Base-by-base conservation (phyloP, 2,797 vertebrate species). In the Limnodromus scolopaceus region DNA sequence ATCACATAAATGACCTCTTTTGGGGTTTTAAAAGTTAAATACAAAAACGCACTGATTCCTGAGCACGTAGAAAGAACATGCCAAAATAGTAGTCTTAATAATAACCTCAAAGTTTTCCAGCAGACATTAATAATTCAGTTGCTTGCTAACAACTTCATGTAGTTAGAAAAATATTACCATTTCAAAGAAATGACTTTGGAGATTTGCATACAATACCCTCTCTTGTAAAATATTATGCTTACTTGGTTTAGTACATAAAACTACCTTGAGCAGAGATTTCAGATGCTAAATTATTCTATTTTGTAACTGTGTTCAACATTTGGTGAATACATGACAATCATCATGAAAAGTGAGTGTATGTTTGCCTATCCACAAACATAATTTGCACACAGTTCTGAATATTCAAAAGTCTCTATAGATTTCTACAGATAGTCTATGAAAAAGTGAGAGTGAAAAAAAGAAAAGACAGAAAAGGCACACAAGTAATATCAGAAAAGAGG, bases 1-100 rank as follows among this genome's bases (percentile, higher is more conserved):
- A 70, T 45, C 46, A 54, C 10, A 51, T 0, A 38, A 3, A 81
- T 14, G 4, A 41, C 5, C 11, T 5, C 6, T 60, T 64, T 16
- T 3, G 16, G 3, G 5, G 1, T 60, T 84, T 46, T 34, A 39
- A 60, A 66, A 27, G 9, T 48, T 49, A 43, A 84, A 72, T 41
- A 39, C 16, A 55, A 48, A 45, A 63, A 45, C 25, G 18, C 82
- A 28, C 15, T 20, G 2, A 36, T 76, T 17, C 4, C 19, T 70
- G 19, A 5, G 5, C 24, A 41, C 9, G 38, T 41, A 70, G 19
- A 53, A 76, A 63, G 48, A 78, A 66, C 30, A 46, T 1, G 19
- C 2, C 9, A 60, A 39, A 84, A 51, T 13, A 0, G 3, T 4
- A 74, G 25, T 48, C 32, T 36, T 81, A 60, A 60, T 6, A 43